These are phyloP conservation scores for Strix aluco DNA, from an alignment of 2,113 vertebrate genomes.

Conservation along the genomic window DNA sequence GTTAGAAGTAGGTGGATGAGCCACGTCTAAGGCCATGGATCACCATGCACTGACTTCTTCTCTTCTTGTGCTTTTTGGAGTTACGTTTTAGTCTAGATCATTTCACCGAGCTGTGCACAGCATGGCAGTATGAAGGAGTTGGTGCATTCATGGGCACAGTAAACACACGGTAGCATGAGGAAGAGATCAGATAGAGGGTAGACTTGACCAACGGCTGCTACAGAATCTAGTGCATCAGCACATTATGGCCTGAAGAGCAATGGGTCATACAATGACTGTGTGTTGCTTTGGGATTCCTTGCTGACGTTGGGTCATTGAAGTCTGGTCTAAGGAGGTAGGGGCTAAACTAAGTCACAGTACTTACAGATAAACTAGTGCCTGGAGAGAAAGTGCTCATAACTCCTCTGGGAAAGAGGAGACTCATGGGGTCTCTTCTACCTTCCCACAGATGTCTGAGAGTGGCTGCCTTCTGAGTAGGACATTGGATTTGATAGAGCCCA, in stretches of 20 bases:
- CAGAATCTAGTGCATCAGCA: not conserved
- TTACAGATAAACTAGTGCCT: not conserved
- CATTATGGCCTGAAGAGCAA: not conserved
- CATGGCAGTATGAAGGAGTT: not conserved
- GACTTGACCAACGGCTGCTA: not conserved
- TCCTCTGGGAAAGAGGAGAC: not conserved
- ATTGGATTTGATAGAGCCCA: not conserved
- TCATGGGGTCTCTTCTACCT: not conserved
- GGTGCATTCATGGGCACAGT: fast-evolving
- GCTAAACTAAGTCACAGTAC: not conserved
- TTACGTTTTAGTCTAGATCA: not conserved
- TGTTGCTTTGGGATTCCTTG: not conserved
- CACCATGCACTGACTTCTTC: not conserved
- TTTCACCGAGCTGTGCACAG: not conserved
- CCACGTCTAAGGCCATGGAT: not conserved
- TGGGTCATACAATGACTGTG: too few relatives aligned
- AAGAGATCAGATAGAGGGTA: not conserved
- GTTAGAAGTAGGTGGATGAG: not conserved
- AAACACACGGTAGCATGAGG: not conserved
- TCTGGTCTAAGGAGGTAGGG: not conserved
- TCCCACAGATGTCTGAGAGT: not conserved
- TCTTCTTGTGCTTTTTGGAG: not conserved
- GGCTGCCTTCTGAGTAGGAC: not conserved
- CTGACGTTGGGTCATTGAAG: not conserved
- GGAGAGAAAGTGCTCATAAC: not conserved